A percentile compares a stretch with the other conserved stretches of the same genome.
These are phyloP conservation scores for Trachelus iudaicus DNA, from an alignment of 2,888 invertebrate genomes.

Conservation along the genomic window DNA sequence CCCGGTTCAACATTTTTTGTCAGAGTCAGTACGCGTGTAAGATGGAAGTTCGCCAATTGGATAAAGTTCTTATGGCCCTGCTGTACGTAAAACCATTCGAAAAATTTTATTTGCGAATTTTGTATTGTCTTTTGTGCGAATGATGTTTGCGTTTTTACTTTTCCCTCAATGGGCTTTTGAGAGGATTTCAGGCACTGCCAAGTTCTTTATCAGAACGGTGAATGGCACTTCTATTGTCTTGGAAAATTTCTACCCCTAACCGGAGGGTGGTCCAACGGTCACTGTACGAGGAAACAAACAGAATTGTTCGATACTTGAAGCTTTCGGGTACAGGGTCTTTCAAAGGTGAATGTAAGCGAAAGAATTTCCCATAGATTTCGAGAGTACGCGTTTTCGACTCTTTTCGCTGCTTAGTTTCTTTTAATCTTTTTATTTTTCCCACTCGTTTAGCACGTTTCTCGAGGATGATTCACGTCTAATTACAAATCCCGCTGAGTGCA, in stretches of 20 bases:
- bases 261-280: not conserved
- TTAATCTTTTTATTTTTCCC: not conserved
- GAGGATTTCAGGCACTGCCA: not conserved
- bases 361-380: not conserved
- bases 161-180: not conserved
- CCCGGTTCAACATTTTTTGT: constrained; percentile 17
- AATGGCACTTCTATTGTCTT: not conserved
- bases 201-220: not conserved
- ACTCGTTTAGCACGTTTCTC: not conserved
- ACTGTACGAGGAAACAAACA: not conserved
- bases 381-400: not conserved
- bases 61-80: not conserved
- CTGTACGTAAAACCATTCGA: not conserved
- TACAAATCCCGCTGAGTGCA: constrained; percentile 3
- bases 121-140: not conserved
- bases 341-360: not conserved
- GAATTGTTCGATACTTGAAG: not conserved
- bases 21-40: not conserved
- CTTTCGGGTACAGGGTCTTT: not conserved
- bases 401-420: not conserved
- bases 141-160: not conserved
- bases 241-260: not conserved
- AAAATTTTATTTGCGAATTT: not conserved
- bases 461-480: constrained; percentile 1
- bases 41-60: constrained; percentile 33